Percentiles rank a stretch among this genome's conserved stretches.
Evolutionary conservation across 2,797 vertebrate genomes (phyloP).

Genomic region (Buceros bicornis): DNA sequence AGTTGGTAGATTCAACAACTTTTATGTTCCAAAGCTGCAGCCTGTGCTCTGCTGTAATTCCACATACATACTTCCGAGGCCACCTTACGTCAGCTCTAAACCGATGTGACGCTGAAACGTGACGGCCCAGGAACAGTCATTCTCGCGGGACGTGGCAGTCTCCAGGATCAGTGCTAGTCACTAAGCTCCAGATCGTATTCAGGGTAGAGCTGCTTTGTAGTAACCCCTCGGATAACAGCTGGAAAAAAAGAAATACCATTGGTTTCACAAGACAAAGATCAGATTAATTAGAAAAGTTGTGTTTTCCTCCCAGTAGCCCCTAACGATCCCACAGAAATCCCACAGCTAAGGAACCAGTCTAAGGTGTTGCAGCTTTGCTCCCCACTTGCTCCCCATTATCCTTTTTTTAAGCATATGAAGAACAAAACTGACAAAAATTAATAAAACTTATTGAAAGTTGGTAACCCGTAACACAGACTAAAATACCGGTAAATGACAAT

Average conservation of each 20-base stretch:
- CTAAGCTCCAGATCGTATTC: conserved; percentile 90
- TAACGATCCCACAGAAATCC: background rate
- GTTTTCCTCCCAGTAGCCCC: background rate
- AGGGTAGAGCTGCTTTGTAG: conserved; percentile 91
- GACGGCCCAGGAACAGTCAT: background rate
- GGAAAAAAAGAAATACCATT: conserved; percentile 58
- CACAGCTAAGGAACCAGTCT: background rate
- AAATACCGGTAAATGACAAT: background rate
- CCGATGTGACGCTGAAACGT: background rate
- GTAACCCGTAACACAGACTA: background rate
- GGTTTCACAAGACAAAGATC: background rate
- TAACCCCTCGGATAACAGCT: conserved; percentile 90
- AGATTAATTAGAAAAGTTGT: background rate
- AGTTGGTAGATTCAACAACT: background rate
- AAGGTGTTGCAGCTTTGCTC: background rate
- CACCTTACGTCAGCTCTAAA: background rate
- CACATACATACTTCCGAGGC: background rate
- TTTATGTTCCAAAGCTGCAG: background rate
- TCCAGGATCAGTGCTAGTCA: conserved; percentile 78
- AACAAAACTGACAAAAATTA: background rate
- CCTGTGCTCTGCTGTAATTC: background rate
- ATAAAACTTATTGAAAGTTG: background rate
- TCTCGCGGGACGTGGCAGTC: background rate
- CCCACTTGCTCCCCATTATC: background rate
- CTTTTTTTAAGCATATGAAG: background rate